Evolutionary conservation across 1,140 invertebrate genomes (phyloP), one percentile per base, ranked within the genome.

Genomic region (Agrypnia vestita): DNA sequence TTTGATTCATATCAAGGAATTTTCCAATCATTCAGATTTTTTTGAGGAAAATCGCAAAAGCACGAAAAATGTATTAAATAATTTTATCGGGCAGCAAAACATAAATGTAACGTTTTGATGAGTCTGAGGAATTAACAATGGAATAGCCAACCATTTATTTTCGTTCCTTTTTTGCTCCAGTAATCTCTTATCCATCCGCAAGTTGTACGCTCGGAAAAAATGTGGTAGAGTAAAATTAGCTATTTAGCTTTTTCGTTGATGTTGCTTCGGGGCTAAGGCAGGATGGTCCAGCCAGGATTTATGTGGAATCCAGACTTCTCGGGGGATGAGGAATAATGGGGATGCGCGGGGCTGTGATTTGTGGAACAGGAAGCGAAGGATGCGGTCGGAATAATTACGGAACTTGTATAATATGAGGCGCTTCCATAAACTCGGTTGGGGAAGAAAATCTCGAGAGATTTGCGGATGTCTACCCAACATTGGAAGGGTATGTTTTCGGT

Each of bases 281-380:
- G 67, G 67, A 74, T 44, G 53, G 71, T 74, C 71, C 71, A 44
- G 71, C 11, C n/a, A 44, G 71, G 53, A 74, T 74, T 74, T 74
- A 56, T 74, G 49, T 74, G 51, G 51, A 74, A 74, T 56, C 43
- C 53, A 51, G 71, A 56, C 25, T 56, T 35, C 43, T 67, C 25
- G 44, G 75, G 61, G 73, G 47, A 17, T 64, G 61, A 67, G 75
- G 25, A 13, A 35, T 46, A 17, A 15, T 19, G 47, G 11, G 75
- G 75, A 51, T 76, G 55, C 75, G 78, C 80, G 46, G 76, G 80
- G 76, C 72, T 25, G 80, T 82, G 80, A 82, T 82, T 82, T 82
- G 80, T 82, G 76, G 80, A 62, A 53, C 56, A 76, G 80, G 75
- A 81, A 77, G 53, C 51, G 67, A 74, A 77, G 75, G 59, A 81